Percentiles rank a stretch among this genome's conserved stretches.
Conservation (phyloP, 2,888 invertebrate species). For the Pheosia tremula region DNA sequence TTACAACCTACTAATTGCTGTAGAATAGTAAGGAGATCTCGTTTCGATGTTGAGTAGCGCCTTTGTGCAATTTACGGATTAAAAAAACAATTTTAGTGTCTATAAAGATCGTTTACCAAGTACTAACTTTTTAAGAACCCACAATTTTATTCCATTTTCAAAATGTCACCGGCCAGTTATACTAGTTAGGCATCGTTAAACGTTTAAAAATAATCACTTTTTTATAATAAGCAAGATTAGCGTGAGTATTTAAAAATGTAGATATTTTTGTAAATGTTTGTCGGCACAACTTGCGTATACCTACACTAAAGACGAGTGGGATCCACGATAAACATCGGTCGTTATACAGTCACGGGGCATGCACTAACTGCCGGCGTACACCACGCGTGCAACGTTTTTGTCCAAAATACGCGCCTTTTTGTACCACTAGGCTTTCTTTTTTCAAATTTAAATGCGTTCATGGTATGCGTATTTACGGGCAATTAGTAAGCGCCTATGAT, state of each 20-base stretch:
- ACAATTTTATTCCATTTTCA: neutral
- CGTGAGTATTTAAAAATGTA: slow-evolving; percentile 24
- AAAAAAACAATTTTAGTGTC: neutral
- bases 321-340: slow-evolving; percentile 75
- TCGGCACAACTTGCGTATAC: slow-evolving; percentile 21
- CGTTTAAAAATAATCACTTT: neutral
- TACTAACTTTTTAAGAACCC: neutral
- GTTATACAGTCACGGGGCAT: slow-evolving; percentile 76
- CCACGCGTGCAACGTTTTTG: slow-evolving; percentile 75
- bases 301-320: slow-evolving; percentile 42
- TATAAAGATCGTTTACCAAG: neutral
- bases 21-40: neutral
- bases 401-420: slow-evolving; percentile 51
- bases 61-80: neutral
- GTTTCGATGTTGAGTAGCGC: neutral
- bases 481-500: slow-evolving; percentile 74
- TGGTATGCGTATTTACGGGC: slow-evolving; percentile 39
- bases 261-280: slow-evolving; percentile 24
- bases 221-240: slow-evolving; percentile 14
- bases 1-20: neutral
- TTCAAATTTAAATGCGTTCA: slow-evolving; percentile 47
- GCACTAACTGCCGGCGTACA: slow-evolving; percentile 71
- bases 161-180: slow-evolving; percentile 3
- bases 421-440: slow-evolving; percentile 44
- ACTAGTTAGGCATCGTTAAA: neutral